phyloP scores from a whole-genome alignment of 2,888 invertebrate species.

The Caenorhabditis japonica region DNA sequence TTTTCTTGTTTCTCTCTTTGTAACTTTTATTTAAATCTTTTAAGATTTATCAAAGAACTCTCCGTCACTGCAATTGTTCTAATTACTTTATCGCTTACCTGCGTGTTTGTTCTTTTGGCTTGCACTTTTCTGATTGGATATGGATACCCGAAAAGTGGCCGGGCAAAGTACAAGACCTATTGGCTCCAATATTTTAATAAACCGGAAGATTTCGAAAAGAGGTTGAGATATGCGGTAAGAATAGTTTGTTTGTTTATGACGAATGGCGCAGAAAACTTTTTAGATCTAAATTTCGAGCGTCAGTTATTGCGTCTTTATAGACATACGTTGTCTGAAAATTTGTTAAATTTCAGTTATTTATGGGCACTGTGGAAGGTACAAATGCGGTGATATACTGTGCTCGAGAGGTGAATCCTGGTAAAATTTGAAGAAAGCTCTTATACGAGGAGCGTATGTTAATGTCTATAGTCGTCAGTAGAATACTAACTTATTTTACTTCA shows the following conservation, averaged over 20 bases:
- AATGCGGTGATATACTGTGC: conserved; percentile 6
- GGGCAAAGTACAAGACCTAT: not conserved
- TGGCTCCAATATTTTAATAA: conserved; percentile 17
- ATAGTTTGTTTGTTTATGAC: too few relatives aligned
- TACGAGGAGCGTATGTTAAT: conserved; percentile 10
- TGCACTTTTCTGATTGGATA: not conserved
- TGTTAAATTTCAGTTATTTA: not conserved
- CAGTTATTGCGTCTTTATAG: not conserved
- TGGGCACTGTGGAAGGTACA: not conserved
- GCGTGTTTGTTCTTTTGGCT: not conserved
- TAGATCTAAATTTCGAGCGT: too few relatives aligned
- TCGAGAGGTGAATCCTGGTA: conserved; percentile 1
- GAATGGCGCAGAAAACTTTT: too few relatives aligned
- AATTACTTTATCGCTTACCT: too few relatives aligned
- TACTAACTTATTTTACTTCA: not conserved
- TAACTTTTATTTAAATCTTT: too few relatives aligned
- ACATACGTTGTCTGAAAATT: too few relatives aligned
- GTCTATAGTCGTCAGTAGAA: conserved; percentile 1
- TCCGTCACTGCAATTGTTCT: too few relatives aligned
- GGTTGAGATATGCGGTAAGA: conserved; percentile 37
- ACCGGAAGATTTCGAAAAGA: conserved; percentile 5
- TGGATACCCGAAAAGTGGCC: conserved; percentile 9
- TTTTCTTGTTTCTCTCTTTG: too few relatives aligned
- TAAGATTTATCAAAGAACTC: too few relatives aligned
- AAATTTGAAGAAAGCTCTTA: conserved; percentile 2